Percentiles rank a stretch among this genome's conserved stretches.
These are phyloP conservation scores for Fulica atra DNA, from an alignment of 2,113 vertebrate species.

Conservation along the genomic window DNA sequence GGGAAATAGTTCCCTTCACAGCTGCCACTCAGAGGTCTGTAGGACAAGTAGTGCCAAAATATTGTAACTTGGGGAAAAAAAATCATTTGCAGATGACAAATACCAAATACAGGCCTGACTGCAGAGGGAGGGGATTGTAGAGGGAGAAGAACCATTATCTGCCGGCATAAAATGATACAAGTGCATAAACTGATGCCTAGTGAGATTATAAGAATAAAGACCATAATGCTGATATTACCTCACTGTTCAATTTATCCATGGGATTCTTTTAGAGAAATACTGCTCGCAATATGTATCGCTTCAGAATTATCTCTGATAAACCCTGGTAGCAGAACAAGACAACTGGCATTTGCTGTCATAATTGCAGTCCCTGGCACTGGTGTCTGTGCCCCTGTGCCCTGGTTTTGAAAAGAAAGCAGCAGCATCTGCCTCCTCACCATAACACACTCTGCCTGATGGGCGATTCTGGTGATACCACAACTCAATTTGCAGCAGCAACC, in stretches of 20 bases:
- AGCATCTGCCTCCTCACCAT: background rate
- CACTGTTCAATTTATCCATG: background rate
- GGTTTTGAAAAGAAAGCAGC: background rate
- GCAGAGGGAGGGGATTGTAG: background rate
- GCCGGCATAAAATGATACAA: background rate
- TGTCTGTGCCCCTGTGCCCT: background rate
- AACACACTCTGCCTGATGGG: background rate
- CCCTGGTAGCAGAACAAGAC: background rate
- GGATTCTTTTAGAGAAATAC: background rate
- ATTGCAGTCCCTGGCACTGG: background rate
- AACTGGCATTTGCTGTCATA: background rate
- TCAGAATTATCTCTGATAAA: background rate
- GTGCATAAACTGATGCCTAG: background rate
- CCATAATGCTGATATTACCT: background rate
- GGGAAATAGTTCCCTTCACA: background rate
- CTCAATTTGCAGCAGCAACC: background rate
- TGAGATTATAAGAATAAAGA: background rate
- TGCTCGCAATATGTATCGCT: background rate
- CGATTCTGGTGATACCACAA: background rate
- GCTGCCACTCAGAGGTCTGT: background rate
- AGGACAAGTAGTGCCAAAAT: background rate
- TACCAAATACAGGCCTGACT: background rate
- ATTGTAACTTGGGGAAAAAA: background rate
- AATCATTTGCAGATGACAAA: background rate
- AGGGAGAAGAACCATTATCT: background rate